Percentiles rank a stretch among this genome's conserved stretches.
Evolutionary conservation across 2,113 vertebrate species (phyloP).

Genomic region (Oreocharis arfaki): DNA sequence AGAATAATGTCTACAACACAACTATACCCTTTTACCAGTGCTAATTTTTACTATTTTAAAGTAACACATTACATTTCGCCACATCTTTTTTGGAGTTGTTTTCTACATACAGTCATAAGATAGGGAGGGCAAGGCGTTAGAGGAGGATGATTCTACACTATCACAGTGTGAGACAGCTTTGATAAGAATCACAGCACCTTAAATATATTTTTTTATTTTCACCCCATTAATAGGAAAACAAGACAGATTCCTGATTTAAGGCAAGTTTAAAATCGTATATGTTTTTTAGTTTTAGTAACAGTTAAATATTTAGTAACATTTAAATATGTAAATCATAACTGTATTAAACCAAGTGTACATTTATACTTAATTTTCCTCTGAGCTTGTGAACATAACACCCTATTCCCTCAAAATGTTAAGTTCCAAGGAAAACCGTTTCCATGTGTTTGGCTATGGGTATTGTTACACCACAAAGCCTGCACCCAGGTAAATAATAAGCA

Average conservation of each 20-base stretch:
- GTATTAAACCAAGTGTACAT: background rate
- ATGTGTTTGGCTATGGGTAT: fast-evolving
- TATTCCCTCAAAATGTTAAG: background rate
- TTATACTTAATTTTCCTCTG: background rate
- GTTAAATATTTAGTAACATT: background rate
- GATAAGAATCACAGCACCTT: background rate
- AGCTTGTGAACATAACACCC: background rate
- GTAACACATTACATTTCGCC: background rate
- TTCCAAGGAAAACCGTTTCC: background rate
- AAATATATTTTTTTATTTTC: background rate
- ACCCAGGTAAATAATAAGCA: background rate
- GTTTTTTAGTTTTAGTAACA: background rate
- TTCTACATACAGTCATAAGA: background rate
- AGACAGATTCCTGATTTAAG: background rate
- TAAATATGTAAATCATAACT: background rate
- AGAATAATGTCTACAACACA: background rate
- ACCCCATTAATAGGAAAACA: background rate
- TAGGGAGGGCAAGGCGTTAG: background rate
- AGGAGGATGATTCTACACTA: background rate
- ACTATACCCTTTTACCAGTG: background rate
- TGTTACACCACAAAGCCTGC: background rate
- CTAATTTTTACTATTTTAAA: background rate
- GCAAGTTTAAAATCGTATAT: background rate
- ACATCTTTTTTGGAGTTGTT: background rate
- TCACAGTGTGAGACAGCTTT: background rate